Evolutionary conservation across 2,113 vertebrate genomes (phyloP).

Genomic region (Pristiophorus japonicus): DNA sequence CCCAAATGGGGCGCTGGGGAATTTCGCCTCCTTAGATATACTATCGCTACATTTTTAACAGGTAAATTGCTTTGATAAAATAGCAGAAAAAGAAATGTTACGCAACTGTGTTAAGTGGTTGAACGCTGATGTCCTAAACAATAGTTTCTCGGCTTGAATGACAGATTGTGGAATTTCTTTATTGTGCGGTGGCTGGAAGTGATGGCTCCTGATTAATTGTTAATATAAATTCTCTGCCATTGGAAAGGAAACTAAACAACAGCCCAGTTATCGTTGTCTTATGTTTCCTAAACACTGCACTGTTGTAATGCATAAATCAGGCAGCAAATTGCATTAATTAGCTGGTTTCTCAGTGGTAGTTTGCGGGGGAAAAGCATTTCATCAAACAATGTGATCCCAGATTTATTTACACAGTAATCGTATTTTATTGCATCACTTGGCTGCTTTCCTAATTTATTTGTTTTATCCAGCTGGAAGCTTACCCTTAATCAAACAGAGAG

Average conservation of each 20-base stretch:
- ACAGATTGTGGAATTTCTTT: not conserved
- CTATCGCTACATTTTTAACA: not conserved
- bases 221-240: not conserved
- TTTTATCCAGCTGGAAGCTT: constrained; percentile 26
- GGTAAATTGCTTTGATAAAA: not conserved
- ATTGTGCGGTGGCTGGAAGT: not conserved
- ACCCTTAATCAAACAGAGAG: not conserved
- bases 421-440: constrained; percentile 16
- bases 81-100: not conserved
- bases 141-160: not conserved
- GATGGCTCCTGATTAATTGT: not conserved
- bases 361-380: not conserved
- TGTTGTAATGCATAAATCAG: not conserved
- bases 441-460: constrained; percentile 32
- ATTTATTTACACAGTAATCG: constrained; percentile 26
- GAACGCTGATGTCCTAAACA: not conserved
- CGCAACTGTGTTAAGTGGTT: not conserved
- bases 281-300: not conserved
- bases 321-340: constrained; percentile 19
- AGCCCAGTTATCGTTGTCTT: not conserved
- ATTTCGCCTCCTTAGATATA: too few species aligned
- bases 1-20: too few species aligned
- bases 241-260: not conserved
- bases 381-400: constrained; percentile 24
- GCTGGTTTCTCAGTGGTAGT: not conserved